Evolutionary conservation across 2,797 vertebrate genomes (phyloP).

Genomic region (Enteromius trimaculatus): DNA sequence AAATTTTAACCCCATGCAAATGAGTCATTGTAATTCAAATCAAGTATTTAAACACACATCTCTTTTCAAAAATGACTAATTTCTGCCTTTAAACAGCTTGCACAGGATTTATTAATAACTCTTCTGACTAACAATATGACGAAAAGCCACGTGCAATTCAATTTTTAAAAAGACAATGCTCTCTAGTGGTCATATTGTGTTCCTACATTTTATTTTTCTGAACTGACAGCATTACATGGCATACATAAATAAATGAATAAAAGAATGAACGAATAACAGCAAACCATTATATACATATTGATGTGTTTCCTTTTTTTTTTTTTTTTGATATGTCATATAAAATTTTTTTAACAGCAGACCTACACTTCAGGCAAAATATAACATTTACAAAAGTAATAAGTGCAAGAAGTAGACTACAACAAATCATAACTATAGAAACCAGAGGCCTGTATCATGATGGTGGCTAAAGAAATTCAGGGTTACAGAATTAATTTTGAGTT

Average conservation of each 20-base stretch:
- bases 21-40: background rate
- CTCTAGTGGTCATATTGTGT: constrained; percentile 41
- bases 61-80: background rate
- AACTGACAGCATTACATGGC: background rate
- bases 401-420: background rate
- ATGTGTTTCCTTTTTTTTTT: background rate
- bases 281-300: too few relatives aligned
- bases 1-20: background rate
- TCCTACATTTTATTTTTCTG: constrained; percentile 24
- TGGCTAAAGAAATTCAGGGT: too few relatives aligned
- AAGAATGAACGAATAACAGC: too few relatives aligned
- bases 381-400: background rate
- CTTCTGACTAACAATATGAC: background rate
- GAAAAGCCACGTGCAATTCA: background rate
- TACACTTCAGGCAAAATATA: background rate
- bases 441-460: background rate
- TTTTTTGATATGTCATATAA: background rate
- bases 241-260: background rate
- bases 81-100: background rate
- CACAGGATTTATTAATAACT: background rate
- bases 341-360: background rate
- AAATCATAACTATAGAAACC: background rate
- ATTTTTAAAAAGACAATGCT: constrained; percentile 15
- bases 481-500: too few relatives aligned
- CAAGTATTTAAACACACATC: background rate